These are phyloP conservation scores for Sycophila sp. DNA, from an alignment of 1,140 invertebrate genomes.

Conservation along the genomic window DNA sequence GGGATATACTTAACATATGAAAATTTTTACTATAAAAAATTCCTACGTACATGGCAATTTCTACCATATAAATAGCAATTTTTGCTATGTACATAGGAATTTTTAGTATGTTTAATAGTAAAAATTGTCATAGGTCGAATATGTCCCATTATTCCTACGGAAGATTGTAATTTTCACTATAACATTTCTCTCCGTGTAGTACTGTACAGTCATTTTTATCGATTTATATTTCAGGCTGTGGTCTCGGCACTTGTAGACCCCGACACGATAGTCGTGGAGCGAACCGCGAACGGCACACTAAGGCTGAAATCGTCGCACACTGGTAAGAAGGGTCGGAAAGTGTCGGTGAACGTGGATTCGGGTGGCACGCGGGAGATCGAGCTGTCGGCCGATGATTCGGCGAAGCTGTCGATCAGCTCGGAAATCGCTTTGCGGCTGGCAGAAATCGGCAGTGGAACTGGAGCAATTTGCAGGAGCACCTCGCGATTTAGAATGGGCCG, in stretches of 20 bases:
- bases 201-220: no score
- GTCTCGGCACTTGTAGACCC: conserved; percentile 81
- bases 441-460: conserved; percentile 68
- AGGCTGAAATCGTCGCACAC: conserved; percentile 63
- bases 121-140: no score
- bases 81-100: no score
- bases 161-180: no score
- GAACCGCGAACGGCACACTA: conserved; percentile 64
- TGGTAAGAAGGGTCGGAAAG: conserved; percentile 70
- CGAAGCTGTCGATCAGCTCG: conserved; percentile 66
- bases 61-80: no score
- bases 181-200: no score
- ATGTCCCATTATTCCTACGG: no score
- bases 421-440: conserved; percentile 66
- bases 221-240: conserved; percentile 71
- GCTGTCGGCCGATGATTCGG: conserved; percentile 57
- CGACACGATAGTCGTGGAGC: conserved; percentile 74
- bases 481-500: conserved; percentile 82
- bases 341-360: conserved; percentile 57
- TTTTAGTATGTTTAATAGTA: no score
- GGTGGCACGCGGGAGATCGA: conserved; percentile 47
- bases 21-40: no score
- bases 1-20: no score
- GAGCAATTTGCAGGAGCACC: conserved; percentile 74
- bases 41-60: no score